Evolutionary conservation across 1,140 invertebrate species (phyloP), one percentile per base, ranked within the genome.

Genomic region (Phthorimaea operculella): DNA sequence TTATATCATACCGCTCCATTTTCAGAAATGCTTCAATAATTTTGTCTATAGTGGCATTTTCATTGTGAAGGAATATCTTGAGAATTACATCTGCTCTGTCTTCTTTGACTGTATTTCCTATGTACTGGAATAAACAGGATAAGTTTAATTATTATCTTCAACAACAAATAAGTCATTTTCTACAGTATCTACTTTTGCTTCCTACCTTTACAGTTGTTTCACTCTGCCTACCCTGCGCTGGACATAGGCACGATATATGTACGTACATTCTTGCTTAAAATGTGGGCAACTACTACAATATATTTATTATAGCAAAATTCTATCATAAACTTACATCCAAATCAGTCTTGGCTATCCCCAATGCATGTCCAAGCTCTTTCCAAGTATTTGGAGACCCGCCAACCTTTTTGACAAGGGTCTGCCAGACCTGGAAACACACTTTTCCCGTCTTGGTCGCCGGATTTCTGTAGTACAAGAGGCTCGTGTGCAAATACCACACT

Each of bases 21-120:
- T 75, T 75, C 6, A 79, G 54, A 34, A 87, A 75, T 48, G 76
- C 76, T 64, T 83, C 71, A 28, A 86, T 52, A 54, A 87, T 73
- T 70, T 85, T 85, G 36, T 85, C 82, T 45, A 87, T 62, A 39
- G 84, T 87, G 51, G 84, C 79, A 56, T 76, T 74, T 44, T 85
- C 81, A 70, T 78, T 73, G 71, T 86, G 79, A 63, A 74, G 78
- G 53, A 74, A 86, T 4, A 86, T 70, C 69, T 76, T 79, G 10
- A 87, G 61, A 2, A 87, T 70, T 49, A 77, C 72, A 54, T 86
- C 82, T 17, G 77, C 78, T 51, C 76, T 79, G 58, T 85, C 83
- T 50, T 79, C 78, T 62, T 74, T 80, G 0, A 83, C 70, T 42
- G 74, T 74, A 64, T 82, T 75, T 54, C 68, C 70, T 39, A 87